Base-by-base conservation (phyloP, 1,140 invertebrate genomes). In the Drosophila sp. region DNA sequence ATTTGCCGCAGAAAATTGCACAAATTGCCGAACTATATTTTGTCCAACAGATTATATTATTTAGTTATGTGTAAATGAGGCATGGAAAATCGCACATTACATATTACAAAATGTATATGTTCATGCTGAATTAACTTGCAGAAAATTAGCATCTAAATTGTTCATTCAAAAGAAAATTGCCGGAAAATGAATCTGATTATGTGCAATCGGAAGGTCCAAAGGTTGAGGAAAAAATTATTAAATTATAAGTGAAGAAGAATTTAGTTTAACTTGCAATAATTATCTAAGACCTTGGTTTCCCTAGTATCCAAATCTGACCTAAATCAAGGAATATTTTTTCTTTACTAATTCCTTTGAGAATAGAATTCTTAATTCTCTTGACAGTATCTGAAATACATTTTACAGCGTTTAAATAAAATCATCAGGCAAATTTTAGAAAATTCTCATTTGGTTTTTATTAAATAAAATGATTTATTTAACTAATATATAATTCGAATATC, bases 381-480 rank as follows among this genome's bases (percentile, higher is more conserved):
- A 35, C 1, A 38, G 35, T 23, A 7, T 47, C 5, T 25, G 41
- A 25, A 47, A 47, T 47, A 47, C 7, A 35, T 6, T 35, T 1
- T 1, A 35, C 33, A 0, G 1, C 7, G 1, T 3, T 4, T 0
- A 7, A 47, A 47, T 5, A 7, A 27, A 47, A 25, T 47, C 4
- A 4, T n/a, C 5, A 23, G 10, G 7, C 6, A 47, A 3, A 7
- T 50, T 7, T 10, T 50, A 2, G 0, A 17, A 50, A 50, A 27
- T 50, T 25, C 27, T 2, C 1, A 47, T 60, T 63, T 66, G 25
- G 66, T 70, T 66, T 60, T 67, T 67, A 69, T 72, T 86, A 79
- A 82, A 82, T 79, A 57, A 68, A 41, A 74, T 79, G n/a, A 63
- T 72, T 76, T 62, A 71, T 87, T 82, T 70, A 82, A 86, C 79